A percentile compares a stretch with the other conserved stretches of the same genome.
phyloP scores from a whole-genome alignment of 2,113 vertebrate species.

The Ammodytes dubius region DNA sequence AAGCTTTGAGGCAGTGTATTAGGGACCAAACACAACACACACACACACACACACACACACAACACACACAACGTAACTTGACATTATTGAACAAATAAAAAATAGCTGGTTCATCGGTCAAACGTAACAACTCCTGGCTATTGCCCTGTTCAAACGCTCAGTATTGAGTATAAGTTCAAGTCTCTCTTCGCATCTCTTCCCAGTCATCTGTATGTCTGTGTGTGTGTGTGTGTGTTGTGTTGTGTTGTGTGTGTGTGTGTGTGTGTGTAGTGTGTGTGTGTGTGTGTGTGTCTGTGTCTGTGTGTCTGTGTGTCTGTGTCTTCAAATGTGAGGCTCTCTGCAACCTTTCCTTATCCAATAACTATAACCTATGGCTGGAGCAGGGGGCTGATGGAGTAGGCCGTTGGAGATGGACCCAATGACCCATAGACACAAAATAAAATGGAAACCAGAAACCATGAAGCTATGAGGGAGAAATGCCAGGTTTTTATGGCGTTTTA shows the following conservation, averaged over 20 bases:
- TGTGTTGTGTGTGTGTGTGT: neutral
- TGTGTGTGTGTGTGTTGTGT: neutral
- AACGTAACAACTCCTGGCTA: neutral
- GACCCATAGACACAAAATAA: conserved; percentile 58
- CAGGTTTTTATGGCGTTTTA: conserved; percentile 34
- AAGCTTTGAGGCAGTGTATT: neutral
- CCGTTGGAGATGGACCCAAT: conserved; percentile 49
- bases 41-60: no score
- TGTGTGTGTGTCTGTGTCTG: neutral
- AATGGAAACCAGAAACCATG: conserved; percentile 57
- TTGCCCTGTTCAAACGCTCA: neutral
- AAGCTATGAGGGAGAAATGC: conserved; percentile 36
- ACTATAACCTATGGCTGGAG: conserved; percentile 38
- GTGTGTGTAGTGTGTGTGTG: neutral
- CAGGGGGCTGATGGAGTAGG: conserved; percentile 54
- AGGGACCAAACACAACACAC: no score
- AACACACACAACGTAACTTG: no score
- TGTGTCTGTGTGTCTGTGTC: neutral
- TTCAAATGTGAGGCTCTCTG: conserved; percentile 52
- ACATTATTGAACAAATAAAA: neutral
- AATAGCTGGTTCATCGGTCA: neutral
- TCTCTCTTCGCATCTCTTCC: neutral
- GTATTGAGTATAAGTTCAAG: neutral
- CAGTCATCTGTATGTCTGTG: neutral
- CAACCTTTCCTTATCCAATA: conserved; percentile 57